A percentile compares a stretch with the other conserved stretches of the same genome.
Evolutionary conservation across 1,140 invertebrate genomes (phyloP).

Genomic region (Nephila pilipes): DNA sequence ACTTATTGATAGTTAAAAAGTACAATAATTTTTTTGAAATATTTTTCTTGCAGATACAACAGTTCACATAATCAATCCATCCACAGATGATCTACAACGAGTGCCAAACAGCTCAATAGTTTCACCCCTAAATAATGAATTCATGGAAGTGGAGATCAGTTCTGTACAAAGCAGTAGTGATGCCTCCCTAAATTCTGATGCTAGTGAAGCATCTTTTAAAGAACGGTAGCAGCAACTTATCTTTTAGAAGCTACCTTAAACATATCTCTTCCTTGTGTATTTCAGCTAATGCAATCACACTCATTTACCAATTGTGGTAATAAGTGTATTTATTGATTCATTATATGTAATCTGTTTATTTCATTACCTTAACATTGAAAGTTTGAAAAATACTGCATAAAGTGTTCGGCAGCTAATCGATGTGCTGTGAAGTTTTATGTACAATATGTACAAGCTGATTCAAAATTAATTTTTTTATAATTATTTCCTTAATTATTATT

Average conservation of each 20-base stretch:
- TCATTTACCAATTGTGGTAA: neutral
- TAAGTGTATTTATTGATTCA: neutral
- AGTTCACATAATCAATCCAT: constrained; percentile 35
- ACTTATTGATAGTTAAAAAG: too few species aligned
- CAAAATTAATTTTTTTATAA: too few species aligned
- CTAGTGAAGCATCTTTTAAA: constrained; percentile 57
- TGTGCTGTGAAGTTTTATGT: too few species aligned
- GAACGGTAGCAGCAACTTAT: constrained; percentile 62
- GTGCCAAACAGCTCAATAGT: constrained; percentile 52
- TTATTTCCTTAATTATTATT: too few species aligned
- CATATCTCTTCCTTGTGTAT: neutral
- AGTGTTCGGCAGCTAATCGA: too few species aligned
- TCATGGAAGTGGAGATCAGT: constrained; percentile 68
- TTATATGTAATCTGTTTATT: too few species aligned
- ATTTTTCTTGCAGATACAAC: constrained; percentile 12
- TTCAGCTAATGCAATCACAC: neutral
- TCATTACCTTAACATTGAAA: too few species aligned
- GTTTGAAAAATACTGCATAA: too few species aligned
- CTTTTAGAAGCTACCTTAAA: neutral
- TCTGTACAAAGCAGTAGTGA: constrained; percentile 64
- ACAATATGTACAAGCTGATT: too few species aligned
- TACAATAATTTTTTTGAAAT: too few species aligned
- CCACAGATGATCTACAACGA: constrained; percentile 51
- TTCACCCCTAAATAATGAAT: constrained; percentile 59
- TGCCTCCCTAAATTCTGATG: constrained; percentile 37